phyloP scores from a whole-genome alignment of 2,797 vertebrate species.

The Phylloscopus collybita region DNA sequence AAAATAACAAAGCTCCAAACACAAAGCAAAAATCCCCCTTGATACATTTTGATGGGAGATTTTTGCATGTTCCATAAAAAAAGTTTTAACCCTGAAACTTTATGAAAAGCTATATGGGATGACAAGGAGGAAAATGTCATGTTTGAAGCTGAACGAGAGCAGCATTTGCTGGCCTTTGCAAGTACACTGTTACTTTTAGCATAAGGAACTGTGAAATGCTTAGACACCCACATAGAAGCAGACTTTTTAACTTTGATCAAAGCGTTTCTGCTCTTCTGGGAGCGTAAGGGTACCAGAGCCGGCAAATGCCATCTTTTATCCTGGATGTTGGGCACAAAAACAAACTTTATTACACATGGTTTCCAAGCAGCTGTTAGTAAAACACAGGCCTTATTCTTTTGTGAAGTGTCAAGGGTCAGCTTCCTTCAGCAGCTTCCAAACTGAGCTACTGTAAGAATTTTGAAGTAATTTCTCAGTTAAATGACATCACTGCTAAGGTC shows the following conservation, averaged over 20 bases:
- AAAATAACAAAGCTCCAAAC: constrained; percentile 48
- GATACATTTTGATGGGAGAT: constrained; percentile 11
- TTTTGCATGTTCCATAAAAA: constrained; percentile 5
- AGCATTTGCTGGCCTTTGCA: constrained; percentile 58
- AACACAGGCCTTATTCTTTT: constrained; percentile 68
- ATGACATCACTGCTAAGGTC: background rate
- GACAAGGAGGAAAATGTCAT: background rate
- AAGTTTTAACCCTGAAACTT: constrained; percentile 51
- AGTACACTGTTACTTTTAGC: constrained; percentile 61
- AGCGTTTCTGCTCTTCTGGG: constrained; percentile 40
- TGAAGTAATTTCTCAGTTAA: constrained; percentile 38
- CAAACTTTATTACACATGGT: constrained; percentile 58
- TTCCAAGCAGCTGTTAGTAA: constrained; percentile 66
- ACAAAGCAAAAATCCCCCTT: constrained; percentile 38
- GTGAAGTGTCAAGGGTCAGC: constrained; percentile 44
- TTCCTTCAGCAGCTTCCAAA: constrained; percentile 62
- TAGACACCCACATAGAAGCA: constrained; percentile 51
- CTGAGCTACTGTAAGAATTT: constrained; percentile 56
- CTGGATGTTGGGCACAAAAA: constrained; percentile 38
- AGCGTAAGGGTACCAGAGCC: background rate
- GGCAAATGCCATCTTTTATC: constrained; percentile 41
- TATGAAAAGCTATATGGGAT: constrained; percentile 1
- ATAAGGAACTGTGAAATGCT: constrained; percentile 57
- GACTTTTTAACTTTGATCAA: constrained; percentile 44
- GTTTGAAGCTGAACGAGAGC: constrained; percentile 49